Evolutionary conservation across 2,797 vertebrate species (phyloP).

Genomic region (Chaetodon trifasciatus): DNA sequence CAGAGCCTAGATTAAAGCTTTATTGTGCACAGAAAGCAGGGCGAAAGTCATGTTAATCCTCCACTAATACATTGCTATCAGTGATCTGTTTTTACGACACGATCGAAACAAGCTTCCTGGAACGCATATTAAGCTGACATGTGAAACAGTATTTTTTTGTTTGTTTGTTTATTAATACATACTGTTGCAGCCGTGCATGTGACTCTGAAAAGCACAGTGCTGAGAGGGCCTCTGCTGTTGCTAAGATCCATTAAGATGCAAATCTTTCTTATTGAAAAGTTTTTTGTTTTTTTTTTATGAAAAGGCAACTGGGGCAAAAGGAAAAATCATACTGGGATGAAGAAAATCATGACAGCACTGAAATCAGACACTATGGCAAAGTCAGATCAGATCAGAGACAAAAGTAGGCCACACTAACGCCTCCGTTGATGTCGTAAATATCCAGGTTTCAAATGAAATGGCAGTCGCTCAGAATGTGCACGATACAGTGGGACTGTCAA

Average conservation of each 20-base stretch:
- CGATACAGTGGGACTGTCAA: not conserved
- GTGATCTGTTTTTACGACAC: conserved; percentile 66
- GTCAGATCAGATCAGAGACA: conserved; percentile 28
- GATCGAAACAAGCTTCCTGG: conserved; percentile 62
- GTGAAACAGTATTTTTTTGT: conserved; percentile 42
- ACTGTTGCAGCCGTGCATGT: conserved; percentile 30
- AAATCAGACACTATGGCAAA: conserved; percentile 27
- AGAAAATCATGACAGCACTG: conserved; percentile 36
- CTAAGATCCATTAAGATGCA: conserved; percentile 70
- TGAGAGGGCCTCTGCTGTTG: conserved; percentile 60
- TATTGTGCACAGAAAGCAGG: conserved; percentile 73
- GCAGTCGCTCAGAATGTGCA: not conserved
- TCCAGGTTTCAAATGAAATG: conserved; percentile 19
- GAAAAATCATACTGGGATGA: conserved; percentile 55
- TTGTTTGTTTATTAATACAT: conserved; percentile 23
- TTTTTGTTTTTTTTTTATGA: conserved; percentile 22
- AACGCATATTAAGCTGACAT: conserved; percentile 54
- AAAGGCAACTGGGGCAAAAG: conserved; percentile 48
- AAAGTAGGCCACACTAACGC: conserved; percentile 25
- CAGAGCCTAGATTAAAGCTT: conserved; percentile 78
- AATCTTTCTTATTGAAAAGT: conserved; percentile 59
- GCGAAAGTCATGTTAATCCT: conserved; percentile 78
- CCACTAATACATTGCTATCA: conserved; percentile 67
- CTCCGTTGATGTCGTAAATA: conserved; percentile 3
- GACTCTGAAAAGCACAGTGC: conserved; percentile 48